Evolutionary conservation across 1,140 invertebrate species (phyloP).

Genomic region (Liolophura sinensis): DNA sequence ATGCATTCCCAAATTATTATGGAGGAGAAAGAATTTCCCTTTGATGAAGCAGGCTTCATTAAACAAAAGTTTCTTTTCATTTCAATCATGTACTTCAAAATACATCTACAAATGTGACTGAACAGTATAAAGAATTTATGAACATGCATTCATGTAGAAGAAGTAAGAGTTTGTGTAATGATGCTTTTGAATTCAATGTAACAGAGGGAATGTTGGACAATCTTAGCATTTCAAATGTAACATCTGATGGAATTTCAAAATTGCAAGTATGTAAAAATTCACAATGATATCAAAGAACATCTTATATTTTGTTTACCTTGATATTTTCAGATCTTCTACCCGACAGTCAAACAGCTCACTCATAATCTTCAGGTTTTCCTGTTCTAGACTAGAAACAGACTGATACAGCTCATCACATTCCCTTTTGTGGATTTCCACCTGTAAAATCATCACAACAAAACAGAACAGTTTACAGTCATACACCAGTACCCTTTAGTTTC

Average conservation of each 20-base stretch:
- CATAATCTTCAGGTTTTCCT: slow-evolving; percentile 53
- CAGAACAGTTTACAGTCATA: too few species aligned
- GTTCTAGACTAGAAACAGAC: slow-evolving; percentile 48
- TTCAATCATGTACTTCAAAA: neutral
- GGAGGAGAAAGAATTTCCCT: too few species aligned
- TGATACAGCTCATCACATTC: slow-evolving; percentile 39
- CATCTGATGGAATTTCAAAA: neutral
- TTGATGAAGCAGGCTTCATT: too few species aligned
- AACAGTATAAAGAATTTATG: too few species aligned
- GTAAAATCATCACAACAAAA: slow-evolving; percentile 2
- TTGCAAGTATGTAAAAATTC: neutral
- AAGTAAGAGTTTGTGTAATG: too few species aligned
- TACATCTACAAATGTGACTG: neutral
- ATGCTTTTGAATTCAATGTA: too few species aligned
- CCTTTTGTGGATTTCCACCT: slow-evolving; percentile 49
- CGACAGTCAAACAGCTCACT: slow-evolving; percentile 55
- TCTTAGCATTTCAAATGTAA: neutral
- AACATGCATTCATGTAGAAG: too few species aligned
- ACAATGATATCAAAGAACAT: too few species aligned
- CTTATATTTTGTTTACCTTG: slow-evolving; percentile 35
- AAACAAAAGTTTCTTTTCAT: neutral
- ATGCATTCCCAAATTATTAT: too few species aligned
- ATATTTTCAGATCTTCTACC: slow-evolving; percentile 55
- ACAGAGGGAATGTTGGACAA: neutral
- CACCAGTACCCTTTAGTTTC: too few species aligned